Percentiles rank a stretch among this genome's conserved stretches.
These are phyloP conservation scores for Podarcis cretensis DNA, from an alignment of 2,113 vertebrate species.

Conservation along the genomic window DNA sequence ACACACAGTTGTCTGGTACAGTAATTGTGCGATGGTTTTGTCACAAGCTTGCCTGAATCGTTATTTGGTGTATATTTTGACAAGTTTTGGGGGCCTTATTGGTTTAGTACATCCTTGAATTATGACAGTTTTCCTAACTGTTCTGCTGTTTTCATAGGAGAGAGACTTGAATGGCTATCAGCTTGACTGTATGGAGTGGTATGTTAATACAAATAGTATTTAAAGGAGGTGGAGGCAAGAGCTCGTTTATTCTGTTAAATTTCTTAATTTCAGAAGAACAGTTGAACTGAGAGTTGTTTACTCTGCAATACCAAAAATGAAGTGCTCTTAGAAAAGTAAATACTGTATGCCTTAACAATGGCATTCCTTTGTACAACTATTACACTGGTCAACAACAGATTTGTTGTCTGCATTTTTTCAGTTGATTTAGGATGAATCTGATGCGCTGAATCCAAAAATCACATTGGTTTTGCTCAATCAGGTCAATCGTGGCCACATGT, in stretches of 20 bases:
- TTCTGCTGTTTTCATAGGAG: background rate
- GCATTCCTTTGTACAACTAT: background rate
- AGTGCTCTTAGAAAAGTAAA: background rate
- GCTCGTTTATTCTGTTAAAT: background rate
- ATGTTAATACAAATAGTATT: background rate
- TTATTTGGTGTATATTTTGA: background rate
- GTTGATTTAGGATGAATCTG: no score
- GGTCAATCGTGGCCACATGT: no score
- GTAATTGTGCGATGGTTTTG: background rate
- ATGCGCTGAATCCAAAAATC: no score
- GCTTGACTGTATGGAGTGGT: constrained; percentile 5
- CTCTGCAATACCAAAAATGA: background rate
- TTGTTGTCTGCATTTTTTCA: no score
- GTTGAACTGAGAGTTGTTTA: background rate
- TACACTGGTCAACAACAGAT: no score
- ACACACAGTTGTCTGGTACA: background rate
- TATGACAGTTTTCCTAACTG: background rate
- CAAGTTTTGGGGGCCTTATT: background rate
- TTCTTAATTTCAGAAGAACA: background rate
- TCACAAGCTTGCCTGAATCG: background rate
- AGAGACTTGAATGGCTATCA: background rate
- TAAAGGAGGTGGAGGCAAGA: background rate
- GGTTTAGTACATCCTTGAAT: constrained; percentile 14
- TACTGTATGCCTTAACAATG: background rate
- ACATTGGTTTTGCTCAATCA: no score